A percentile compares a stretch with the other conserved stretches of the same genome.
Conservation (phyloP, 2,113 vertebrate genomes). For the Tupaia tana region DNA sequence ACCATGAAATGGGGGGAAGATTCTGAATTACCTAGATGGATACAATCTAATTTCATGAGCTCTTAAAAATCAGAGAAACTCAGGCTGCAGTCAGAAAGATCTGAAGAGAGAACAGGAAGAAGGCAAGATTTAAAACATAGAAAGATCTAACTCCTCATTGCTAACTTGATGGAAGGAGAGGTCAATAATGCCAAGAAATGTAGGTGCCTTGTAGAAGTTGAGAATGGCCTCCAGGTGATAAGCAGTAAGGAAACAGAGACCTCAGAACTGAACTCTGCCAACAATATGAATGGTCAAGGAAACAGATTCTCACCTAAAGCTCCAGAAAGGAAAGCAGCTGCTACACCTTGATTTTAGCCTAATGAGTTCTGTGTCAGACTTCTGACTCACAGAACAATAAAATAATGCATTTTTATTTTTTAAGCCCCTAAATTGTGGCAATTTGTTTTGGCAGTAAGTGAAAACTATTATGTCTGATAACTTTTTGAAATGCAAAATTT, state of each 20-base stretch:
- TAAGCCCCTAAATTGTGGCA: background rate
- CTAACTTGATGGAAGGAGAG: background rate
- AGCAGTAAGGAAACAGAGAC: background rate
- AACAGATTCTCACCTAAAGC: background rate
- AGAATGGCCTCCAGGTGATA: background rate
- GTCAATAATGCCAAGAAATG: background rate
- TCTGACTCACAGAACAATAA: background rate
- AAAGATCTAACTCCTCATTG: background rate
- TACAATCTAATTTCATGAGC: background rate
- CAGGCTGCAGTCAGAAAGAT: background rate
- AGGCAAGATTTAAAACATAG: background rate
- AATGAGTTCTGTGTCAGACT: background rate
- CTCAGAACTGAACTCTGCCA: conserved; percentile 6
- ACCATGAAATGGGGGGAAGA: background rate
- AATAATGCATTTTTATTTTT: conserved; percentile 20
- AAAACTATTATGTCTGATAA: background rate
- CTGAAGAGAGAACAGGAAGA: background rate
- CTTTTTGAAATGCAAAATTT: conserved; percentile 13
- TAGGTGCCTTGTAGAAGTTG: background rate
- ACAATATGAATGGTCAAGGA: background rate
- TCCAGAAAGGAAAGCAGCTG: background rate
- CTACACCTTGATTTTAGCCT: background rate
- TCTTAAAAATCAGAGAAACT: background rate
- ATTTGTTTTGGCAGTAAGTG: background rate
- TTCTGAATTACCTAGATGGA: background rate